These are phyloP conservation scores for Anhinga anhinga DNA, from an alignment of 2,113 vertebrate genomes.

Conservation along the genomic window DNA sequence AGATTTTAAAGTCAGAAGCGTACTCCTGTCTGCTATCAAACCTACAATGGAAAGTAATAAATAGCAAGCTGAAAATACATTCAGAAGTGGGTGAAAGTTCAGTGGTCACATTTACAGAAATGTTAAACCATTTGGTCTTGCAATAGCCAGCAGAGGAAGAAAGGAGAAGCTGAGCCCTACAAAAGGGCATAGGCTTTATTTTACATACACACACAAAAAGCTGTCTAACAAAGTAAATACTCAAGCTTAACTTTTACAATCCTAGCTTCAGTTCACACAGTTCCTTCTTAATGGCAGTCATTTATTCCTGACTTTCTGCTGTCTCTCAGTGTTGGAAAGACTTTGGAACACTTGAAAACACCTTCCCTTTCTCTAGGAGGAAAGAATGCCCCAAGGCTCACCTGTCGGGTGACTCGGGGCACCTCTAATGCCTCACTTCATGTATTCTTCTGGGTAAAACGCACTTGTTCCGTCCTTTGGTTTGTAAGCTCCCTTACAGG, in stretches of 20 bases:
- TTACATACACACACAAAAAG: not conserved
- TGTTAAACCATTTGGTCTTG: not conserved
- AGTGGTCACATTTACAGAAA: conserved; percentile 1
- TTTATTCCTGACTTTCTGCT: not conserved
- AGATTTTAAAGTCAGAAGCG: not conserved
- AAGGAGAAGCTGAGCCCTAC: not conserved
- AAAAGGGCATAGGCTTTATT: not conserved
- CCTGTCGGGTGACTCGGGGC: not conserved
- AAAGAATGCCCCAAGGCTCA: not conserved
- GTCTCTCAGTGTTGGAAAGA: not conserved
- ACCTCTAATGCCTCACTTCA: not conserved
- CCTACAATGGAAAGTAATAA: not conserved
- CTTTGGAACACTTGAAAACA: not conserved
- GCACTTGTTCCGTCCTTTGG: not conserved
- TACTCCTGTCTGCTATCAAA: not conserved
- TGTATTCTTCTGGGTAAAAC: not conserved
- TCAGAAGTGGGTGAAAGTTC: conserved; percentile 60
- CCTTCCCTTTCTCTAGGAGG: not conserved
- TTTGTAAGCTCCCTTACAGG: not conserved
- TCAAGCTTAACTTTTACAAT: not conserved
- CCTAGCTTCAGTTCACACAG: not conserved
- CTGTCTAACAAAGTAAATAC: not conserved
- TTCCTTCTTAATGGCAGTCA: not conserved
- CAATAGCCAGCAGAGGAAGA: not conserved
- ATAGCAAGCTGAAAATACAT: conserved; percentile 16